Base-by-base conservation (phyloP, 2,797 vertebrate genomes). In the Rhinophrynus dorsalis region DNA sequence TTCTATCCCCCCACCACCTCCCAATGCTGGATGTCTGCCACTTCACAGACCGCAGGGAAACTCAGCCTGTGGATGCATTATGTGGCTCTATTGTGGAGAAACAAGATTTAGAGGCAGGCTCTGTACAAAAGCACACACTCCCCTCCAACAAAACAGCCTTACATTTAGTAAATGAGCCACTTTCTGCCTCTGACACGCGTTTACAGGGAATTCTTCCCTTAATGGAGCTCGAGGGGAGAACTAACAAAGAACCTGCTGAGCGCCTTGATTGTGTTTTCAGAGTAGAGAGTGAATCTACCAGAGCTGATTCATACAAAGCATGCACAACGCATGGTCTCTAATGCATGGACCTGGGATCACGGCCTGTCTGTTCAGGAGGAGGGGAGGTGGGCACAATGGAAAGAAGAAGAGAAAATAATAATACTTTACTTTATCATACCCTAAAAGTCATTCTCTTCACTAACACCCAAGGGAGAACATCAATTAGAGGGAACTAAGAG, bases 201-300 rank as follows among this genome's bases (percentile, higher is more conserved):
- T 84, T 81, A 85, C 76, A 85, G 83, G 69, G 77, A 86, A 82
- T 75, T 80, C 79, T 84, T 85, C 86, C 82, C 82, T 86, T 83
- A 81, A 68, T 37, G 69, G 77, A 18, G 20, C 76, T 78, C 67
- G 75, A 17, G 59, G 81, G 75, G 75, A 66, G 77, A 51, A 64
- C 67, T 59, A 61, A 87, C 8, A 65, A 79, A 79, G 83, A 54
- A 74, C 7, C 61, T 66, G 67, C 30, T 75, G 6, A 0, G 68
- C 18, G 77, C 76, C 72, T 76, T 67, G 73, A 24, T 29, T 72
- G 69, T 72, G 55, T 76, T 78, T 77, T 78, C 29, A 11, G 9
- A 82, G 70, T 64, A 76, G 57, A 1, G 5, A 74, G 76, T 54
- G 68, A 76, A 66, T 66, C 45, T 67, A 66, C 35, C 62, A 51